Percentiles rank a stretch among this genome's conserved stretches.
Conservation (phyloP, 2,113 vertebrate genomes). For the Ramphastos sulfuratus region DNA sequence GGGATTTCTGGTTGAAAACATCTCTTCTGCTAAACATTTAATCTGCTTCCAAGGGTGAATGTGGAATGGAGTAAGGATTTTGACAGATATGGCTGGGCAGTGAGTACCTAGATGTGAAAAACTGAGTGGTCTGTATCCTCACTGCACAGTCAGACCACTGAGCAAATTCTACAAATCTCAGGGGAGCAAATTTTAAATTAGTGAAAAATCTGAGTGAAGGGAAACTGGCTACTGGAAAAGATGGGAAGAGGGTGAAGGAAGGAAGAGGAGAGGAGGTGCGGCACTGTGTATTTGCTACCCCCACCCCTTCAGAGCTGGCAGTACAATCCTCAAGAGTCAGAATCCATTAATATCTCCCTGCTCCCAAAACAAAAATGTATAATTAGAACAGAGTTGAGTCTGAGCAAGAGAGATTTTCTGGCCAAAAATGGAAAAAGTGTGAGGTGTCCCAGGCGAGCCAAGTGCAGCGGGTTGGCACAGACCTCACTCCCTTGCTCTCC, state of each 20-base stretch:
- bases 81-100: not conserved
- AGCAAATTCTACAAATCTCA: not conserved
- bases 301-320: not conserved
- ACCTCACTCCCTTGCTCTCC: slow-evolving; percentile 38
- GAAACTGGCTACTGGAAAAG: not conserved
- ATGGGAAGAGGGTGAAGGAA: not conserved
- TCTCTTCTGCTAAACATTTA: not conserved
- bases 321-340: slow-evolving; percentile 40
- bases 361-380: slow-evolving; percentile 77
- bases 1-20: not conserved
- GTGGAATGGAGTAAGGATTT: not conserved
- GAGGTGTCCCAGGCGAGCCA: slow-evolving; percentile 79
- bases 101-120: not conserved
- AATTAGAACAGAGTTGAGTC: slow-evolving; percentile 78
- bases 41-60: not conserved
- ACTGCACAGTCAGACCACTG: not conserved
- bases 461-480: slow-evolving; percentile 74
- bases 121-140: not conserved
- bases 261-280: not conserved
- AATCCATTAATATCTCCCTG: slow-evolving; percentile 58
- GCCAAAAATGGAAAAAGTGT: slow-evolving; percentile 86
- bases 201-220: not conserved
- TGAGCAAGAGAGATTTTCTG: slow-evolving; percentile 77
- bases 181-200: not conserved
- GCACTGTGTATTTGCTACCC: not conserved